Percentiles rank a stretch among this genome's conserved stretches.
phyloP scores from a whole-genome alignment of 2,113 vertebrate species.

The Menura novaehollandiae region DNA sequence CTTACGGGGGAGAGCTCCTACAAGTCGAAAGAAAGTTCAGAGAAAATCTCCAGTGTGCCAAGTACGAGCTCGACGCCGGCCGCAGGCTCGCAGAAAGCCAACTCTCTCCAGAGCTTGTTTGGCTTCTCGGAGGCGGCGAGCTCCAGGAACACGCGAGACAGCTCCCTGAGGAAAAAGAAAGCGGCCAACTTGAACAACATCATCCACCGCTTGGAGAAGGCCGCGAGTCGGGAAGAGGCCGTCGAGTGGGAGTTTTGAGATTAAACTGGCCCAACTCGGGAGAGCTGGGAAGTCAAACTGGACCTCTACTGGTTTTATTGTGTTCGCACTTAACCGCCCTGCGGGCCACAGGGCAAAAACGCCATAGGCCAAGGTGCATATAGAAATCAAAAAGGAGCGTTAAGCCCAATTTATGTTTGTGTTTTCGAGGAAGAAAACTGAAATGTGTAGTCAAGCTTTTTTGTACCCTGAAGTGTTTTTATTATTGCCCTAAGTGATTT shows the following conservation, averaged over 20 bases:
- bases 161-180: conserved; percentile 94
- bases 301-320: conserved; percentile 84
- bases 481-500: conserved; percentile 91
- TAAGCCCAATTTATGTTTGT: conserved; percentile 82
- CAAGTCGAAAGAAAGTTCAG: conserved; percentile 67
- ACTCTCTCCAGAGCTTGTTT: conserved; percentile 83
- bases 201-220: conserved; percentile 97
- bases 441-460: conserved; percentile 84
- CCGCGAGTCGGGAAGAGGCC: conserved; percentile 93
- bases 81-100: conserved; percentile 71
- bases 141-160: conserved; percentile 90
- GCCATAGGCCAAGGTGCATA: conserved; percentile 96
- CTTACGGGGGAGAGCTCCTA: conserved; percentile 68
- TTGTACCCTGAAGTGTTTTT: conserved; percentile 90
- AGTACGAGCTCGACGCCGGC: conserved; percentile 81
- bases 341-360: conserved; percentile 94
- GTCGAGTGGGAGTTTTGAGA: conserved; percentile 97
- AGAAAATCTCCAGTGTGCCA: conserved; percentile 76
- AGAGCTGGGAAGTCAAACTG: conserved; percentile 76
- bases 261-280: conserved; percentile 72
- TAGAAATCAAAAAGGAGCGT: conserved; percentile 84
- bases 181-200: conserved; percentile 98
- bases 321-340: conserved; percentile 96
- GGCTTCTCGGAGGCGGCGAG: conserved; percentile 86
- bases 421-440: conserved; percentile 84